Base-by-base conservation (phyloP, 2,888 invertebrate genomes). In the Arrhopalites spinosus region DNA sequence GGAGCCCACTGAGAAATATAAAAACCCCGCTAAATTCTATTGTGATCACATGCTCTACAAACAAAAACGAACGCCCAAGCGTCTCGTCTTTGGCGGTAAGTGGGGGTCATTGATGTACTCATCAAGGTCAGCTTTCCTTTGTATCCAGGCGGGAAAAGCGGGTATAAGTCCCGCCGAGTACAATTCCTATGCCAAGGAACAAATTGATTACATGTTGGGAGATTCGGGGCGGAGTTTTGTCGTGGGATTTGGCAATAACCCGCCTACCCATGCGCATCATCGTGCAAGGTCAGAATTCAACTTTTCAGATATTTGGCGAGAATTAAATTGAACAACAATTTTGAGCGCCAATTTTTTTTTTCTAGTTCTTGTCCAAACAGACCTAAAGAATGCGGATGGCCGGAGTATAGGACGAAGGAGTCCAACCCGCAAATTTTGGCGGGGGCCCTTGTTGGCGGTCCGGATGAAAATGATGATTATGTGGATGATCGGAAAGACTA, bases 391-490 rank as follows among this genome's bases (percentile, higher is more conserved):
- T 89, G 89, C 78, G 86, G 86, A 27, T 88, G 88, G 88, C 83
- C 86, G 7, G 85, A 86, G 59, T 87, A 86, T 80, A 80, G 77
- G 17, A 3, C 36, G 11, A 36, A 36, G 3, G 84, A 84, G 1
- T 81, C 84, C 30, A 84, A 83, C 1, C 85, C 88, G 0, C 88
- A 89, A 80, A 84, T 86, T 2, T 84, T 89, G 3, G 86, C 86
- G 78, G 89, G 89, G 0, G 89, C 89, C 20, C 81, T 89, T 47
- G 89, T 89, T 1, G 89, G 89, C 53, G 89, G 89, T 0, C 89
- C 89, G 0, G 87, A 88, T 80, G 85, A 85, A 77, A 86, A 86
- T 59, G 89, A 89, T 80, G 83, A 85, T 70, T 89, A 88, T 83
- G 85, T 85, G 69, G 89, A 89, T 82, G 84, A 84, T 30, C 85